Conservation (phyloP, 2,888 invertebrate genomes). For the Pammene aurita region DNA sequence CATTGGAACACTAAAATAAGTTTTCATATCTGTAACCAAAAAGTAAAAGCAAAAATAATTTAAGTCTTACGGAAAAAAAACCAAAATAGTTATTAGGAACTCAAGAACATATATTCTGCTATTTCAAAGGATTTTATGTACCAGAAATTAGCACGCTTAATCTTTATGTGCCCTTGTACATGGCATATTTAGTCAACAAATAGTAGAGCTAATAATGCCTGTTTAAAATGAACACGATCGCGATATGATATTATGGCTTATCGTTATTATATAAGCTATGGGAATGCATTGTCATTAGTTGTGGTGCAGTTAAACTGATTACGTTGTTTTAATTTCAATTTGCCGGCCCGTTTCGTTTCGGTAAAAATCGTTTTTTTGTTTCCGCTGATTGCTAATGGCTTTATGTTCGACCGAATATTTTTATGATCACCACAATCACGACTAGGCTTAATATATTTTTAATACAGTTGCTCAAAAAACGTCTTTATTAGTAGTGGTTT, state of each 20-base stretch:
- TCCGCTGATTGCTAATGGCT: slow-evolving; percentile 2
- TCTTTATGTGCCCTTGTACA: too few species aligned
- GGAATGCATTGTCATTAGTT: slow-evolving; percentile 17
- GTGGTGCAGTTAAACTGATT: slow-evolving; percentile 15
- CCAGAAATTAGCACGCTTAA: neutral
- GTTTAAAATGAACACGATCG: slow-evolving; percentile 28
- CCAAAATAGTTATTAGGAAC: neutral
- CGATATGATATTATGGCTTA: slow-evolving; percentile 24
- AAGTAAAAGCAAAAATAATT: too few species aligned
- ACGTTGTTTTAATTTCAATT: slow-evolving; percentile 15
- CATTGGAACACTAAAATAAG: too few species aligned
- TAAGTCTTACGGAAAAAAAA: too few species aligned
- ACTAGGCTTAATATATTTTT: too few species aligned
- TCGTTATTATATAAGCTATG: slow-evolving; percentile 21
- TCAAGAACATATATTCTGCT: neutral
- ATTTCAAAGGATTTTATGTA: neutral
- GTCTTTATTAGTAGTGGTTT: too few species aligned
- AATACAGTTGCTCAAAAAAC: too few species aligned
- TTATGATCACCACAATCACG: neutral
- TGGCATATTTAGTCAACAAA: neutral
- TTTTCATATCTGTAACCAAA: too few species aligned
- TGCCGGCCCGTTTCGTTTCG: neutral
- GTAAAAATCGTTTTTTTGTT: neutral
- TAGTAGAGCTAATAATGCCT: slow-evolving; percentile 14
- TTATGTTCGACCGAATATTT: neutral